Evolutionary conservation across 1,140 invertebrate genomes (phyloP).

Genomic region (Aleiodes sp.): DNA sequence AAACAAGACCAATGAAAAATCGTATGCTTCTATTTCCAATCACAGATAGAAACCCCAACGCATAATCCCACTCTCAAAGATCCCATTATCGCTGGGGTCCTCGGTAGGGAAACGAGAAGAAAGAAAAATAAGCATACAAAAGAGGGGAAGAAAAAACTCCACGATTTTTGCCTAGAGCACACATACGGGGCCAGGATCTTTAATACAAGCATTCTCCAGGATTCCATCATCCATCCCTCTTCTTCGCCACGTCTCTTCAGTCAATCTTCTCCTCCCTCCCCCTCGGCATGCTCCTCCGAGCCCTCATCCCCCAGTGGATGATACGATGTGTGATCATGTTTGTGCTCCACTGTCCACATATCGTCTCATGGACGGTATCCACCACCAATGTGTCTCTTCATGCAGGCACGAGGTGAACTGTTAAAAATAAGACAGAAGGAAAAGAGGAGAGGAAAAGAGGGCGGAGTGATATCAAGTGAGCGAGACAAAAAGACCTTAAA

Average conservation of each 20-base stretch:
- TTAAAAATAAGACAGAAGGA: slow-evolving; percentile 15
- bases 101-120: background rate
- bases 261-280: background rate
- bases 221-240: slow-evolving; percentile 10
- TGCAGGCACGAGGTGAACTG: slow-evolving; percentile 20
- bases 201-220: slow-evolving; percentile 12
- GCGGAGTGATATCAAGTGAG: slow-evolving; percentile 6
- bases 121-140: background rate
- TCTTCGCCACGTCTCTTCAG: background rate
- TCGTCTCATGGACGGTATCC: slow-evolving; percentile 16
- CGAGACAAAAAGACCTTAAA: slow-evolving; percentile 13
- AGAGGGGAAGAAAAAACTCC: background rate
- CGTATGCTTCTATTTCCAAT: background rate
- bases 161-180: slow-evolving; percentile 19
- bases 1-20: background rate
- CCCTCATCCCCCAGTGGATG: slow-evolving; percentile 12
- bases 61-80: slow-evolving; percentile 20
- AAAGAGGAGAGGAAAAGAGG: slow-evolving; percentile 29
- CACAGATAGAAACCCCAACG: background rate
- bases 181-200: background rate
- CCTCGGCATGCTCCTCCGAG: background rate
- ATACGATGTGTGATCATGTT: slow-evolving; percentile 34
- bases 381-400: slow-evolving; percentile 14
- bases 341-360: slow-evolving; percentile 28
- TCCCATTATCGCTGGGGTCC: slow-evolving; percentile 14